These are phyloP conservation scores for Fopius arisanus DNA, from an alignment of 1,140 invertebrate species.

Conservation along the genomic window DNA sequence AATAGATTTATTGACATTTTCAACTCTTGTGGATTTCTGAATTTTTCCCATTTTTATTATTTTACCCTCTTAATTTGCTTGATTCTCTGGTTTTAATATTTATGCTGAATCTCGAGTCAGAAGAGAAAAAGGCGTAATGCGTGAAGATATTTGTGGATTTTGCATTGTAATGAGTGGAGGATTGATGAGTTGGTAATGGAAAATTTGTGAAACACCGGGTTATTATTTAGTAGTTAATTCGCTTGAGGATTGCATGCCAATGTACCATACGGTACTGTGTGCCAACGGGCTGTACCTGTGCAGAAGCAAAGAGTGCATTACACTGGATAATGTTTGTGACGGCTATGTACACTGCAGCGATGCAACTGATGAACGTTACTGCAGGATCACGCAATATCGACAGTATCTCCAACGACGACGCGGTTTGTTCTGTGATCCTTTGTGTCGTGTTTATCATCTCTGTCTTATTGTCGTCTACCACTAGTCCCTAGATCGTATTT, in stretches of 20 bases:
- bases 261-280: slow-evolving; percentile 54
- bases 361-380: slow-evolving; percentile 76
- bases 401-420: slow-evolving; percentile 57
- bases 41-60: too few relatives aligned
- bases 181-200: slow-evolving; percentile 15
- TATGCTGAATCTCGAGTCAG: background rate
- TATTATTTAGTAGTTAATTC: slow-evolving; percentile 63
- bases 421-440: slow-evolving; percentile 59
- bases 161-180: background rate
- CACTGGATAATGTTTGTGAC: slow-evolving; percentile 73
- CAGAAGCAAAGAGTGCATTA: slow-evolving; percentile 69
- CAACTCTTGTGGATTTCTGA: too few relatives aligned
- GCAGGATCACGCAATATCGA: slow-evolving; percentile 55
- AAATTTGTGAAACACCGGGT: slow-evolving; percentile 51
- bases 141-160: background rate
- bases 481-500: slow-evolving; percentile 9
- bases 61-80: background rate
- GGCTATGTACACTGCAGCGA: slow-evolving; percentile 74
- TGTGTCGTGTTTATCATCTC: slow-evolving; percentile 50
- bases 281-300: slow-evolving; percentile 69
- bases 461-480: slow-evolving; percentile 10
- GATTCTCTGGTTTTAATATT: background rate
- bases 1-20: too few relatives aligned
- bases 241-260: slow-evolving; percentile 61
- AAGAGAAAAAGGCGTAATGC: background rate